Base-by-base conservation (phyloP, 2,797 vertebrate species). In the Scomberomorus guttatus region DNA sequence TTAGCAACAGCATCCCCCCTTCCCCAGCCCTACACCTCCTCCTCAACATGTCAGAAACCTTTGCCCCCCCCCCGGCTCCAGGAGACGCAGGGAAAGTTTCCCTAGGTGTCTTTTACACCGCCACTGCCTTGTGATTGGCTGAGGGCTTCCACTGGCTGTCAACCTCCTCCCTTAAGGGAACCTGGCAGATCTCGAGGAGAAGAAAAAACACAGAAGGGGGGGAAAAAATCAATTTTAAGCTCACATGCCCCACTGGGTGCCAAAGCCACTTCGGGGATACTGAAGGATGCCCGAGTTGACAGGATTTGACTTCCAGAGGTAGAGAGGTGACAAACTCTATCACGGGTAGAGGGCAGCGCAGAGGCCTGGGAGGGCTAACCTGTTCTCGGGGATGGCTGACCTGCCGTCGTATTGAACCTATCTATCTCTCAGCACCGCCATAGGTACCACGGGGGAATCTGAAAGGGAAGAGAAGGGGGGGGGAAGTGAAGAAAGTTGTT, bases 311-410 rank as follows among this genome's bases (percentile, higher is more conserved):
- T 97, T 97, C 94, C 94, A 93, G 97, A 98, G 97, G 97, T 96
- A 97, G 97, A 97, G 97, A 97, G 97, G 98, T 99, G 98, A 99
- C 97, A 97, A 97, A 99, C 96, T 97, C 97, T 94, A 99, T 99
- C 97, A 98, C 91, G 95, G 96, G 71, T 15, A 44, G 86, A 75
- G 89, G 86, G 82, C 59, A 56, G 78, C 57, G 32, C 18, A 0
- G 24, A 83, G 87, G 82, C 96, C 96, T 96, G 88, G 69, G 96
- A 96, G 97, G 95, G 94, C 94, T 93, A 96, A 97, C 97, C 97
- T 97, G 96, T 96, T 97, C 96, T 92, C 91, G 92, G 80, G 93
- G 94, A 96, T 93, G 95, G 78, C 81, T 96, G 96, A 95, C 96
- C 96, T 64, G 66, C 90, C 77, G 91, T 88, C 92, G 95, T 94